Evolutionary conservation across 2,888 invertebrate species (phyloP).

Genomic region (Siphonodentalium dalli): DNA sequence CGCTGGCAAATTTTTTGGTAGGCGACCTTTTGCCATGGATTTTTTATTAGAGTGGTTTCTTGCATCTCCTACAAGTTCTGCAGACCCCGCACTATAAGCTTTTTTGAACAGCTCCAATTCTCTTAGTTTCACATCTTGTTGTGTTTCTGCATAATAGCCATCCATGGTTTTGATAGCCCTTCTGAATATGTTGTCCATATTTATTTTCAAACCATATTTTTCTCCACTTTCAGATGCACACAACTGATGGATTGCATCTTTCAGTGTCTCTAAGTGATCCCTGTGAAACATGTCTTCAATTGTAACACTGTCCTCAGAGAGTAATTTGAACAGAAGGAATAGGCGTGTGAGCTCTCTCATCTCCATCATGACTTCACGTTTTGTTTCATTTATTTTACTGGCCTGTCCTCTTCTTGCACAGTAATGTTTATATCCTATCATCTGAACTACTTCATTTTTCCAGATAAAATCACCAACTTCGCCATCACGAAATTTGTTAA

Average conservation of each 20-base stretch:
- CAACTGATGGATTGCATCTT: conserved; percentile 7
- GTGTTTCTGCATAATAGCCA: conserved; percentile 10
- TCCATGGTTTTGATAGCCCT: conserved; percentile 13
- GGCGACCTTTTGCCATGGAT: conserved; percentile 14
- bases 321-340: background rate
- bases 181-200: conserved; percentile 6
- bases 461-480: conserved; percentile 8
- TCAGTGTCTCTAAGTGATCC: conserved; percentile 4
- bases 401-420: conserved; percentile 6
- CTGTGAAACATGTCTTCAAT: conserved; percentile 12
- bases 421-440: conserved; percentile 15
- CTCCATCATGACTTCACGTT: conserved; percentile 2
- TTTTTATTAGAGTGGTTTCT: conserved; percentile 8
- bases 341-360: conserved; percentile 2
- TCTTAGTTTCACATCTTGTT: conserved; percentile 8
- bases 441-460: background rate
- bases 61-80: conserved; percentile 11
- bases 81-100: background rate
- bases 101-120: conserved; percentile 14
- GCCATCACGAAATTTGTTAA: conserved; percentile 13
- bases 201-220: conserved; percentile 18
- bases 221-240: background rate
- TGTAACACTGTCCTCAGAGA: background rate
- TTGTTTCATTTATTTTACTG: conserved; percentile 15
- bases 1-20: conserved; percentile 15